Conservation (phyloP, 2,888 invertebrate species). For the Plagiodera versicolora region DNA sequence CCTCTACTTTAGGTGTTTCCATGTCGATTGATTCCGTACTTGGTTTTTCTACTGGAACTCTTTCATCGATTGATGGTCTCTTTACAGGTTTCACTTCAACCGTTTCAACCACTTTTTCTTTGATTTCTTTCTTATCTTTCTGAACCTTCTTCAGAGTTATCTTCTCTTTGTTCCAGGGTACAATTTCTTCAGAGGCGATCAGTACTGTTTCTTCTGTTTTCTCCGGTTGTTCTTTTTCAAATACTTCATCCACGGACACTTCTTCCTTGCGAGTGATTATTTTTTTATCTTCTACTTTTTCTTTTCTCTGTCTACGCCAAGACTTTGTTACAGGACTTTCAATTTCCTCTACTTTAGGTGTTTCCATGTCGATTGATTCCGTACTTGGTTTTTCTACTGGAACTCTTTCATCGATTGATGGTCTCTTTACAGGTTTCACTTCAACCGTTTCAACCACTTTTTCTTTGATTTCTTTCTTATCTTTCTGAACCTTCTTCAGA, state of each 20-base stretch:
- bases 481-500: constrained; percentile 53
- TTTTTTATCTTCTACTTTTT: constrained; percentile 9
- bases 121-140: too few species aligned
- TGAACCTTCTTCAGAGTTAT: too few species aligned
- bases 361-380: too few species aligned
- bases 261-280: not conserved
- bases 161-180: too few species aligned
- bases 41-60: constrained; percentile 54
- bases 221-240: too few species aligned
- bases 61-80: not conserved
- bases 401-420: not conserved
- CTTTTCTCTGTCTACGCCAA: constrained; percentile 3
- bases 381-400: constrained; percentile 35
- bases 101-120: constrained; percentile 52
- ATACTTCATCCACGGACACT: too few species aligned
- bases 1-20: constrained; percentile 11
- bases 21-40: constrained; percentile 31
- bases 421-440: constrained; percentile 20
- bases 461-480: constrained; percentile 62
- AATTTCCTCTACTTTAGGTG: too few species aligned
- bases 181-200: too few species aligned
- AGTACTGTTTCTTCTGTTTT: too few species aligned
- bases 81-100: constrained; percentile 22
- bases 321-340: constrained; percentile 12
- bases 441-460: constrained; percentile 49